phyloP scores from a whole-genome alignment of 2,888 invertebrate genomes.

The Hoplodrina blanda region DNA sequence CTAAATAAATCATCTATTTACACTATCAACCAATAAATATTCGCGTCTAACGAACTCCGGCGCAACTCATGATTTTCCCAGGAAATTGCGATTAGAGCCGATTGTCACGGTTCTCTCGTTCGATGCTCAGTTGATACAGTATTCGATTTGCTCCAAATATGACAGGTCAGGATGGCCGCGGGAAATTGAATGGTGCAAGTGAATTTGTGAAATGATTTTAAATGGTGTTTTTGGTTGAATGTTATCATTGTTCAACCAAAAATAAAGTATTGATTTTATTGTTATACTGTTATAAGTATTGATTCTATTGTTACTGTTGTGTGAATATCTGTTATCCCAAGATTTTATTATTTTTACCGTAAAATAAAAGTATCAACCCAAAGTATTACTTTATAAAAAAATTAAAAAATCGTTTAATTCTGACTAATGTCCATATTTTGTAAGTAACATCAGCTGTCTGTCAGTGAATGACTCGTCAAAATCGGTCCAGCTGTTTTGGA shows the following conservation, averaged over 20 bases:
- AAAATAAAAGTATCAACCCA: too few species aligned
- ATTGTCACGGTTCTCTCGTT: slow-evolving; percentile 55
- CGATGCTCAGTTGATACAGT: slow-evolving; percentile 25
- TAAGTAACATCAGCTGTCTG: too few species aligned
- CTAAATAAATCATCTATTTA: slow-evolving; percentile 23
- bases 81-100: slow-evolving; percentile 77
- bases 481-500: too few species aligned
- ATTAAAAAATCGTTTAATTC: too few species aligned
- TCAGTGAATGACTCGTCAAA: too few species aligned
- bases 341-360: too few species aligned
- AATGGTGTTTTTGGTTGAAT: not conserved
- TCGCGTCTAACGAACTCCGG: slow-evolving; percentile 33
- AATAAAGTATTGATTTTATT: not conserved
- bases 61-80: slow-evolving; percentile 72
- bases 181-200: slow-evolving; percentile 26
- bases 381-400: too few species aligned
- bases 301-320: too few species aligned
- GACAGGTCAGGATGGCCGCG: slow-evolving; percentile 44
- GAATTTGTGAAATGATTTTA: slow-evolving; percentile 2
- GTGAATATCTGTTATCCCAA: too few species aligned
- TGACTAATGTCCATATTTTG: too few species aligned
- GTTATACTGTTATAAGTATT: too few species aligned
- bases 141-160: slow-evolving; percentile 62
- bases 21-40: slow-evolving; percentile 17
- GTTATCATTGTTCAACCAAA: too few species aligned